These are phyloP conservation scores for Beroe forskalii DNA, from an alignment of 37 sponge, comb jelly and placozoan species.

Conservation along the genomic window DNA sequence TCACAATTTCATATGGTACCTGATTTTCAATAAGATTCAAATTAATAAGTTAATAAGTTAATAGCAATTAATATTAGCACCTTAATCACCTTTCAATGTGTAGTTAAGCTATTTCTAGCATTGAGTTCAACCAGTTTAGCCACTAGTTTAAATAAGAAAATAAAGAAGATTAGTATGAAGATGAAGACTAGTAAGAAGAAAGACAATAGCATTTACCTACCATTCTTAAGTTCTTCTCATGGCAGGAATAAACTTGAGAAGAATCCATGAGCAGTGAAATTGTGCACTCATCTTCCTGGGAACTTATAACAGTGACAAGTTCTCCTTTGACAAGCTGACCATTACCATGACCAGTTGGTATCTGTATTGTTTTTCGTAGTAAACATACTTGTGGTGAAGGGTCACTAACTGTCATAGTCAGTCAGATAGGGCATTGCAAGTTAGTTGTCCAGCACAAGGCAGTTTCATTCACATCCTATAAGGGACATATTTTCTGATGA, in stretches of 20 bases:
- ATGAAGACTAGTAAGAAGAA: background rate
- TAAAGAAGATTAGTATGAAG: too few species aligned
- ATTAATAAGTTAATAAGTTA: too few species aligned
- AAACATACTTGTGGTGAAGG: constrained; percentile 36
- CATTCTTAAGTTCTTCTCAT: constrained; percentile 36
- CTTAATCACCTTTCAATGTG: too few species aligned
- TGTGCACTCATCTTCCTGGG: constrained; percentile 16
- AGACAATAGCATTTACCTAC: background rate
- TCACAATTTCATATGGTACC: constrained; percentile 35
- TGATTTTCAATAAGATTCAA: background rate
- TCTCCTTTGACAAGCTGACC: constrained; percentile 31
- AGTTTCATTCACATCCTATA: background rate
- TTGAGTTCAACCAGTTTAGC: too few species aligned
- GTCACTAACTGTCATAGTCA: background rate
- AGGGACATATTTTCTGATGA: too few species aligned
- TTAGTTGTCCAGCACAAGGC: background rate
- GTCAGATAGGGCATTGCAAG: background rate
- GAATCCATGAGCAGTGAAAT: constrained; percentile 39
- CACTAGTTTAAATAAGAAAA: too few species aligned
- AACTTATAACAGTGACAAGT: background rate
- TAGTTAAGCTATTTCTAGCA: too few species aligned
- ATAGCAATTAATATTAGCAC: too few species aligned
- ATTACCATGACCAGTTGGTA: constrained; percentile 43
- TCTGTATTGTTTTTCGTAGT: background rate
- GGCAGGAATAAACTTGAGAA: constrained; percentile 23